Percentiles rank a stretch among this genome's conserved stretches.
Conservation (phyloP, 2,888 invertebrate genomes). For the Eupithecia vulgata region DNA sequence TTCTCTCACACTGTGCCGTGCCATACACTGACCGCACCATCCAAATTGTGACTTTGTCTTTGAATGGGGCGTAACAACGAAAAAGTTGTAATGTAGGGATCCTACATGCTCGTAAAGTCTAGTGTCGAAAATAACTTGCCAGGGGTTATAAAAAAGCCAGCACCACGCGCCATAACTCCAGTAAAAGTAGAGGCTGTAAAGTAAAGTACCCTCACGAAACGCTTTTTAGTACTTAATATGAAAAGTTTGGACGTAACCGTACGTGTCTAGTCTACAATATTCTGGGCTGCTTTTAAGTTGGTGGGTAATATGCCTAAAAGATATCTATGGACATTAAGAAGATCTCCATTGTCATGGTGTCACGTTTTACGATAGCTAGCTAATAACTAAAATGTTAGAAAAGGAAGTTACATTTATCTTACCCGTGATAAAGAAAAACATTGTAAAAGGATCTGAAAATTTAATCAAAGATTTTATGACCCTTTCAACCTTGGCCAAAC, state of each 20-base stretch:
- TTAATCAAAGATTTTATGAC: no score
- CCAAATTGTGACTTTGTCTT: conserved; percentile 43
- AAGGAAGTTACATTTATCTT: neutral
- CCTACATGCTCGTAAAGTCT: conserved; percentile 42
- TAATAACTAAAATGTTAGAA: neutral
- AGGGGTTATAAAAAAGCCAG: conserved; percentile 42
- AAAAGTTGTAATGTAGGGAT: conserved; percentile 45
- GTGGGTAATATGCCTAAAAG: neutral
- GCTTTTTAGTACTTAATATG: conserved; percentile 20
- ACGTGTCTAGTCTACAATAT: conserved; percentile 11
- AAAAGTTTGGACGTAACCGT: conserved; percentile 21
- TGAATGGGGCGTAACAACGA: conserved; percentile 36
- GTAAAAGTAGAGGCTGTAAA: conserved; percentile 30
- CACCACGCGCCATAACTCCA: conserved; percentile 32
- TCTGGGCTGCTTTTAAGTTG: neutral
- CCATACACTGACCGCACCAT: conserved; percentile 23
- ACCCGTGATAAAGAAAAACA: neutral
- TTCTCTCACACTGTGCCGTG: conserved; percentile 11
- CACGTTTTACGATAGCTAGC: neutral
- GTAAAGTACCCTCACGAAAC: conserved; percentile 15
- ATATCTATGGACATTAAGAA: neutral
- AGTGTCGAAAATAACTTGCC: conserved; percentile 40
- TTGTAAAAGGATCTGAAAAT: neutral
- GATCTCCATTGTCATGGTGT: neutral
- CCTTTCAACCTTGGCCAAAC: neutral